Evolutionary conservation across 1,140 invertebrate species (phyloP).

Genomic region (Pogonomyrmex californicus): DNA sequence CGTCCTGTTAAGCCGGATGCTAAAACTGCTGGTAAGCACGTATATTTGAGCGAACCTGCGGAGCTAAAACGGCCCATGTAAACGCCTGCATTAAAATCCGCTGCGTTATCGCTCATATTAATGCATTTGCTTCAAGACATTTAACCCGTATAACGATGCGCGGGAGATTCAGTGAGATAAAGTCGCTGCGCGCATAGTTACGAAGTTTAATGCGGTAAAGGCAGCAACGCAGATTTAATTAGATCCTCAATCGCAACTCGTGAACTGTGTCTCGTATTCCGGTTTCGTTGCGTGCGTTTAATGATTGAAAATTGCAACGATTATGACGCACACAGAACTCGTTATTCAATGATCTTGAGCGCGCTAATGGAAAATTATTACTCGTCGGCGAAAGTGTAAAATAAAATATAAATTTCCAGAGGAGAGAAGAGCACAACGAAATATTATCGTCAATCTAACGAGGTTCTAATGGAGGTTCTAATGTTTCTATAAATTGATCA

Average conservation of each 20-base stretch:
- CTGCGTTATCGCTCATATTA: constrained; percentile 59
- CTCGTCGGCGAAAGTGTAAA: background rate
- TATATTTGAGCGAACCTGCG: constrained; percentile 46
- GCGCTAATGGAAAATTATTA: background rate
- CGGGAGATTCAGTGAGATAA: constrained; percentile 36
- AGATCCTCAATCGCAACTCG: background rate
- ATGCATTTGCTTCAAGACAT: constrained; percentile 63
- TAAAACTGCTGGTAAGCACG: constrained; percentile 61
- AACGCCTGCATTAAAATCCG: constrained; percentile 67
- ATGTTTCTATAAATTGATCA: constrained; percentile 38
- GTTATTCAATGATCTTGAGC: constrained; percentile 14
- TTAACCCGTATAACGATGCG: constrained; percentile 43
- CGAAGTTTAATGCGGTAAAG: background rate
- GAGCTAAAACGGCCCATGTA: constrained; percentile 54
- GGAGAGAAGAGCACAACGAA: background rate
- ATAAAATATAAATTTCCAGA: background rate
- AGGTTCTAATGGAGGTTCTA: background rate
- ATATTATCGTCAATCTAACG: constrained; percentile 2
- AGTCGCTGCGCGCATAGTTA: background rate
- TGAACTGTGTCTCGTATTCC: background rate
- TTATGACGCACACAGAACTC: background rate
- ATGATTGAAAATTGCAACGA: constrained; percentile 13
- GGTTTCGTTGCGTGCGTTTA: background rate
- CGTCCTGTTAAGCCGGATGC: constrained; percentile 61
- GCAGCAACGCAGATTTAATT: constrained; percentile 23